Evolutionary conservation across 2,113 vertebrate species (phyloP).

Genomic region (Melanotaenia duboulayi): DNA sequence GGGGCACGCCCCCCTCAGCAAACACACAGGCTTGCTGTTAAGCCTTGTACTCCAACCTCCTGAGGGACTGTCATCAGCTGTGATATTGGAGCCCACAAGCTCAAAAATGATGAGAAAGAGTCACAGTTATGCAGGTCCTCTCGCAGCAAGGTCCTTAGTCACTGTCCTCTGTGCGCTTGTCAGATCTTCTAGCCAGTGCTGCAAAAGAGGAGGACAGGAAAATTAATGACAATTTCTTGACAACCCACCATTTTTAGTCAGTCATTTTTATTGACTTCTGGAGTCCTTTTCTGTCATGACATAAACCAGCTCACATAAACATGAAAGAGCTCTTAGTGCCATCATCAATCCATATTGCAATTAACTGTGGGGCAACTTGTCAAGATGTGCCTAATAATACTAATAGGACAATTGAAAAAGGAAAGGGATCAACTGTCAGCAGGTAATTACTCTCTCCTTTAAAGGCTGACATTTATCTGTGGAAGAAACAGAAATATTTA

Average conservation of each 20-base stretch:
- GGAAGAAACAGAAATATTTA: slow-evolving; percentile 20
- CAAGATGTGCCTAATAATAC: slow-evolving; percentile 43
- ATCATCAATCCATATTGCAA: slow-evolving; percentile 65
- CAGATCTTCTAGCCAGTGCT: slow-evolving; percentile 76
- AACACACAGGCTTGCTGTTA: slow-evolving; percentile 68
- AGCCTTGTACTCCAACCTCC: slow-evolving; percentile 66
- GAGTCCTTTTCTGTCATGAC: slow-evolving; percentile 62
- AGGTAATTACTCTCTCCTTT: slow-evolving; percentile 33
- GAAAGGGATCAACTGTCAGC: slow-evolving; percentile 28
- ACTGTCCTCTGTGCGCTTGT: slow-evolving; percentile 58
- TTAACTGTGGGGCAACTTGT: slow-evolving; percentile 50
- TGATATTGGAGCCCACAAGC: slow-evolving; percentile 51
- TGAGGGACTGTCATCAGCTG: slow-evolving; percentile 77
- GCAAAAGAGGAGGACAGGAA: slow-evolving; percentile 66
- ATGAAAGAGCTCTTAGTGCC: slow-evolving; percentile 62
- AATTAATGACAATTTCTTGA: slow-evolving; percentile 70
- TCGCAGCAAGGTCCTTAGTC: slow-evolving; percentile 68
- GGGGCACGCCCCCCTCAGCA: slow-evolving; percentile 59
- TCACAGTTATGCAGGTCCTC: slow-evolving; percentile 36
- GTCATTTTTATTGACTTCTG: slow-evolving; percentile 73
- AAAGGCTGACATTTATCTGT: slow-evolving; percentile 23
- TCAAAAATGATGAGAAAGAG: slow-evolving; percentile 44
- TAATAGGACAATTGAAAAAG: slow-evolving; percentile 42
- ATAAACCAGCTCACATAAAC: slow-evolving; percentile 73
- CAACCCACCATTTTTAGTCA: slow-evolving; percentile 61